A percentile compares a stretch with the other conserved stretches of the same genome.
Conservation (phyloP, 2,888 invertebrate species). For the Pristionchus arcanus region DNA sequence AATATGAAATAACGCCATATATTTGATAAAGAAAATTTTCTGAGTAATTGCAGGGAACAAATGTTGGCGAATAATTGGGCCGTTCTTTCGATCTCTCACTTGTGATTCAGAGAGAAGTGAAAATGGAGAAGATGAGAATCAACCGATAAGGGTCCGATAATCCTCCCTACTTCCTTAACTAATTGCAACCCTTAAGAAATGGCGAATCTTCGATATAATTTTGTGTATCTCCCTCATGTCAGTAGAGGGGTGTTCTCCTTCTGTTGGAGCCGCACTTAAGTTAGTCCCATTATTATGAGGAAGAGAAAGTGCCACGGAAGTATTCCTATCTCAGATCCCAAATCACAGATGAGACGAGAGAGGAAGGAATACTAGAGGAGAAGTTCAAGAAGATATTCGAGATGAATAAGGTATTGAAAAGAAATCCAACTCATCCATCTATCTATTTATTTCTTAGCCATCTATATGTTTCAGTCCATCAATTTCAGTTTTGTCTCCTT, state of each 20-base stretch:
- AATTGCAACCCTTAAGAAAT: background rate
- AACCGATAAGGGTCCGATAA: slow-evolving; percentile 27
- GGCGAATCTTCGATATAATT: slow-evolving; percentile 46
- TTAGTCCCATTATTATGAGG: background rate
- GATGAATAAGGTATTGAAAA: slow-evolving; percentile 5
- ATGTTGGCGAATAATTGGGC: slow-evolving; percentile 37
- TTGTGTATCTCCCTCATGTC: slow-evolving; percentile 48
- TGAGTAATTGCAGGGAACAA: slow-evolving; percentile 21
- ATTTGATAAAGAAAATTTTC: background rate
- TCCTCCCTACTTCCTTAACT: background rate
- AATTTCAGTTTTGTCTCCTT: slow-evolving; percentile 33
- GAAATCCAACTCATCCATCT: background rate
- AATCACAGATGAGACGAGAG: slow-evolving; percentile 41
- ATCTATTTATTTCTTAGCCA: no score
- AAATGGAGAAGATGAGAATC: background rate
- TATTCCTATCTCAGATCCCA: slow-evolving; percentile 23
- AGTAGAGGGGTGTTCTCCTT: slow-evolving; percentile 43
- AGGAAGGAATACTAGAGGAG: slow-evolving; percentile 14
- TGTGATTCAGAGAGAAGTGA: slow-evolving; percentile 32
- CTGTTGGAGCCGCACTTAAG: slow-evolving; percentile 24
- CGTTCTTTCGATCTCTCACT: slow-evolving; percentile 45
- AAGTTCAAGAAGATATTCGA: slow-evolving; percentile 16
- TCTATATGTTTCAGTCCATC: background rate
- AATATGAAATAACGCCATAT: no score
- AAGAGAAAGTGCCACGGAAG: background rate